These are phyloP conservation scores for Pogonognathellus flavescens DNA, from an alignment of 1,140 invertebrate species.

Conservation along the genomic window DNA sequence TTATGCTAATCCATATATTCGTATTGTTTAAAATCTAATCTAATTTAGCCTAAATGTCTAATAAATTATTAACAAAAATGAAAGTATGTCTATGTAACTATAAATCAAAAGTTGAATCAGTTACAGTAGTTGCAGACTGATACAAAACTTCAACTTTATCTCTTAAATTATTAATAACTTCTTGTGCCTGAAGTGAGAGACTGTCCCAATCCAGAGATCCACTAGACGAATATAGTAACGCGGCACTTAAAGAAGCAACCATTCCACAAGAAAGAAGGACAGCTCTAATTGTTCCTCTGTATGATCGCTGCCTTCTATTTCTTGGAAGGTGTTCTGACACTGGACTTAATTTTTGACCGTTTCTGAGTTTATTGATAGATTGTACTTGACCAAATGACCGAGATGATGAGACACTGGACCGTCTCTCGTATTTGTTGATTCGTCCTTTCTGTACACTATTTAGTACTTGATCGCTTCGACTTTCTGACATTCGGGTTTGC, in stretches of 20 bases:
- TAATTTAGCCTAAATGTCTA: too few species aligned
- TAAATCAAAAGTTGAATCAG: too few species aligned
- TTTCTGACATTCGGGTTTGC: constrained; percentile 9
- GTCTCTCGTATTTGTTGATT: constrained; percentile 3
- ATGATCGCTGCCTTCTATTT: neutral
- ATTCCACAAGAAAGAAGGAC: constrained; percentile 27
- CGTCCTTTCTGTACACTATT: constrained; percentile 28
- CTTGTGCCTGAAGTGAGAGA: neutral
- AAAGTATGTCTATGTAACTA: too few species aligned
- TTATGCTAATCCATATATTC: too few species aligned
- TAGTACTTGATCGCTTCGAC: constrained; percentile 15
- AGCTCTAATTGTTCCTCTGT: constrained; percentile 4
- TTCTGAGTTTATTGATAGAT: neutral
- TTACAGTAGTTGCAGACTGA: neutral
- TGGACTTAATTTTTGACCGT: neutral
- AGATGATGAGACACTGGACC: neutral
- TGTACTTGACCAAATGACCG: constrained; percentile 10
- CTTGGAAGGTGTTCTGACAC: neutral
- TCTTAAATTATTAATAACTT: neutral
- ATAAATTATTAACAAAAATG: too few species aligned
- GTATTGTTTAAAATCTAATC: too few species aligned
- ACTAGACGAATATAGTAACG: constrained; percentile 43
- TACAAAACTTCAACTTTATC: constrained; percentile 18
- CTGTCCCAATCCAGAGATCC: constrained; percentile 6
- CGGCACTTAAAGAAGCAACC: constrained; percentile 35